Conservation (phyloP, 2,113 vertebrate genomes). For the Felis chaus region DNA sequence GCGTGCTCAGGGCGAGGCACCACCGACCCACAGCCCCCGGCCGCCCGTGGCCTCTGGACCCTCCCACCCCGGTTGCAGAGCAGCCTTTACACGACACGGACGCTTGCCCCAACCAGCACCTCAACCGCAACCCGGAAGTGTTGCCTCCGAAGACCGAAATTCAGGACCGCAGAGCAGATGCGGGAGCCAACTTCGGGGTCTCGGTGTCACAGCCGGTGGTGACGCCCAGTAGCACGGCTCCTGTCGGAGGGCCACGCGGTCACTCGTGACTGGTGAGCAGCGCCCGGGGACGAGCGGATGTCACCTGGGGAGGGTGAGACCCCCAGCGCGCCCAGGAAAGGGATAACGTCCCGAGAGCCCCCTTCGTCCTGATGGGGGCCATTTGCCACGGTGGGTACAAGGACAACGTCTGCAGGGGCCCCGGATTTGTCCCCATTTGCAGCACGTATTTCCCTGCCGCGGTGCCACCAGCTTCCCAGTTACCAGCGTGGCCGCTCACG, state of each 20-base stretch:
- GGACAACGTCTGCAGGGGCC: constrained; percentile 64
- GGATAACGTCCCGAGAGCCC: background rate
- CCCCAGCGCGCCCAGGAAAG: background rate
- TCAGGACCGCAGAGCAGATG: background rate
- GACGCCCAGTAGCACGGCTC: background rate
- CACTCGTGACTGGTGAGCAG: background rate
- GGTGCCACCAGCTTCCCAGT: constrained; percentile 82
- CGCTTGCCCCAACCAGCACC: constrained; percentile 64
- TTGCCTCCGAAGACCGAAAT: background rate
- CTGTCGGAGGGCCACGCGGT: background rate
- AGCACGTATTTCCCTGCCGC: constrained; percentile 77
- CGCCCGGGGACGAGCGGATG: accelerated
- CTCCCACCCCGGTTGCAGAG: background rate
- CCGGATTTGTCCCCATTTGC: constrained; percentile 73
- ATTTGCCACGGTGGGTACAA: background rate
- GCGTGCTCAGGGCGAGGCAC: background rate
- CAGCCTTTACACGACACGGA: constrained; percentile 3
- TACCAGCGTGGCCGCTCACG: accelerated
- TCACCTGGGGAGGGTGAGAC: background rate
- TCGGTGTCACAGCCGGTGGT: accelerated
- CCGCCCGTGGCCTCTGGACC: background rate
- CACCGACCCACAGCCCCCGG: constrained; percentile 53
- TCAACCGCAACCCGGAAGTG: constrained; percentile 43
- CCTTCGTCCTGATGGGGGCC: accelerated
- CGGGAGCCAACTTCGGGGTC: background rate